A percentile compares a stretch with the other conserved stretches of the same genome.
Evolutionary conservation across 92 coral and sea anemone genomes (phyloP).

Genomic region (Galaxea fascicularis): DNA sequence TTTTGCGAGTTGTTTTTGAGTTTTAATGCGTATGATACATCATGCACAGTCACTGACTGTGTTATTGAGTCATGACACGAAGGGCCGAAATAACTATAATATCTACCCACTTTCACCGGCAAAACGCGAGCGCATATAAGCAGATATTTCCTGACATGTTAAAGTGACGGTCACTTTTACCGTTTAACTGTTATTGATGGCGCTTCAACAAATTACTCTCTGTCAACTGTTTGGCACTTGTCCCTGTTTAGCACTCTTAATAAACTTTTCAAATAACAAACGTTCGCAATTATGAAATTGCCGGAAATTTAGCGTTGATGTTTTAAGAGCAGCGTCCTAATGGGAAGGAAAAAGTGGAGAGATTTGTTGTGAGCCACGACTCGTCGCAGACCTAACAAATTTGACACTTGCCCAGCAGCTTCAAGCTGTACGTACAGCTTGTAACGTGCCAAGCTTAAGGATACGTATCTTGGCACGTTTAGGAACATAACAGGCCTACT

Average conservation of each 20-base stretch:
- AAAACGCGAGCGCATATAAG: background rate
- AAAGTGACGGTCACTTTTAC: background rate
- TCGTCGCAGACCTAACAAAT: no score
- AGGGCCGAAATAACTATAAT: background rate
- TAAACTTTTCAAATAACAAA: background rate
- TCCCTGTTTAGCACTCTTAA: background rate
- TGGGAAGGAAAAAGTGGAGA: background rate
- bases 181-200: background rate
- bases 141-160: conserved; percentile 8
- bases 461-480: background rate
- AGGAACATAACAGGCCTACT: background rate
- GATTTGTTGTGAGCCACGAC: background rate
- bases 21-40: background rate
- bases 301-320: background rate
- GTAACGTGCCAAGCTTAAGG: no score
- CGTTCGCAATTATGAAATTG: background rate
- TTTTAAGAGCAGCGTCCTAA: background rate
- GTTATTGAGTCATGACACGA: no score
- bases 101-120: background rate
- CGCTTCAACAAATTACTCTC: background rate
- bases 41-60: background rate
- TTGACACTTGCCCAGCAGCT: no score
- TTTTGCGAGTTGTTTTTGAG: background rate
- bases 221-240: background rate
- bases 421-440: no score